Percentiles rank a stretch among this genome's conserved stretches.
Evolutionary conservation across 2,888 invertebrate genomes (phyloP).

Genomic region (Alviniconcha strummeri): DNA sequence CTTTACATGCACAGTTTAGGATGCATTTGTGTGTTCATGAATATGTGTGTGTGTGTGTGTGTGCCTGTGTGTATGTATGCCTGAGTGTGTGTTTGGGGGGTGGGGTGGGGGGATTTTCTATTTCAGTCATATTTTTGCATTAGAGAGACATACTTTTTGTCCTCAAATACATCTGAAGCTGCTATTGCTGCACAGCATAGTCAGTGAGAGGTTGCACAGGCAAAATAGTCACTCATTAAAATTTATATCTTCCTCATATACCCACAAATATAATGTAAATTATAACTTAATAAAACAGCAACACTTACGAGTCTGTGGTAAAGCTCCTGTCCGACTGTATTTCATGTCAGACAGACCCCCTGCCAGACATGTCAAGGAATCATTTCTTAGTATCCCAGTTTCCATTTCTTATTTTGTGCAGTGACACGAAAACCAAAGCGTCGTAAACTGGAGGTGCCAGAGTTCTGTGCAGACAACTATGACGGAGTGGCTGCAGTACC

Average conservation of each 20-base stretch:
- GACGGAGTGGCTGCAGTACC: conserved; percentile 21
- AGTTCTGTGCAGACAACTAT: conserved; percentile 44
- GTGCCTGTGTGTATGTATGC: conserved; percentile 8
- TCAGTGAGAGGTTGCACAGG: too few species aligned
- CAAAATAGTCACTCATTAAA: too few species aligned
- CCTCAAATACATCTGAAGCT: too few species aligned
- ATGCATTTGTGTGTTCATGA: neutral
- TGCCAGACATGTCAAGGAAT: too few species aligned
- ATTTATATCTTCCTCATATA: too few species aligned
- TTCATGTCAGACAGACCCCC: neutral
- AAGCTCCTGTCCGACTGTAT: neutral
- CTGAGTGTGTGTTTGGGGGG: neutral
- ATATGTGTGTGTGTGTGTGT: conserved; percentile 1
- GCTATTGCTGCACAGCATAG: too few species aligned
- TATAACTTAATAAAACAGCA: too few species aligned
- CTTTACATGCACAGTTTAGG: too few species aligned
- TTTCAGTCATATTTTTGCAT: too few species aligned
- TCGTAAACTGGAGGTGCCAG: conserved; percentile 46
- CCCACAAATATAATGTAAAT: too few species aligned
- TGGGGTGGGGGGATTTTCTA: neutral
- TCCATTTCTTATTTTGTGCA: neutral
- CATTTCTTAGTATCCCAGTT: neutral
- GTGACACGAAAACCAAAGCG: conserved; percentile 35
- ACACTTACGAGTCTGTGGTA: too few species aligned
- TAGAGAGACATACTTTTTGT: too few species aligned